phyloP scores from a whole-genome alignment of 2,888 invertebrate species.

The Harpalus rufipes region DNA sequence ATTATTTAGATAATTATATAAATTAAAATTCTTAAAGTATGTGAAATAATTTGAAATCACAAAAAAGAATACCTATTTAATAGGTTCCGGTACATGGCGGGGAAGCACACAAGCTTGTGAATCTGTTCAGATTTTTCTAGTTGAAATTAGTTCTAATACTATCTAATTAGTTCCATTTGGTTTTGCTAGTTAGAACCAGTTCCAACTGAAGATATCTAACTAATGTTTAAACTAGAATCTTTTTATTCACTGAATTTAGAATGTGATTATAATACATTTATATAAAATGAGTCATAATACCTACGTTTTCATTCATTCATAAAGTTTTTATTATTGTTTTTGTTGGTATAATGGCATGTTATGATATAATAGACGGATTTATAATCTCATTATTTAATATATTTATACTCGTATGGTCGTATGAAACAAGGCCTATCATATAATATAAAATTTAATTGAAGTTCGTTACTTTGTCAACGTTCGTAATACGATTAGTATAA shows the following conservation, averaged over 20 bases:
- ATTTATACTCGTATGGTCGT: too few species aligned
- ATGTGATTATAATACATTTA: background rate
- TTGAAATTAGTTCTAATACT: background rate
- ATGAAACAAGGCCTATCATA: background rate
- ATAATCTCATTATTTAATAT: too few species aligned
- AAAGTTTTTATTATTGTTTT: too few species aligned
- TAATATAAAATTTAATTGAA: background rate
- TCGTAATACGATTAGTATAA: background rate
- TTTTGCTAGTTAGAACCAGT: background rate
- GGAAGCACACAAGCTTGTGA: background rate
- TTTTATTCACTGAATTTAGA: background rate
- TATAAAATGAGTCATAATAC: background rate
- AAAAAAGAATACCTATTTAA: background rate
- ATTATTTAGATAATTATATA: too few species aligned
- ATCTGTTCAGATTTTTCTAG: background rate
- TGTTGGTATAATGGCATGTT: background rate
- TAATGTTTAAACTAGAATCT: background rate
- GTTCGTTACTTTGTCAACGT: background rate
- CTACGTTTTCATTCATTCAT: background rate
- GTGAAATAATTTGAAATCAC: too few species aligned
- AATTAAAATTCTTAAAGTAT: too few species aligned
- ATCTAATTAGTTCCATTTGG: background rate
- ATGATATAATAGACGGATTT: background rate
- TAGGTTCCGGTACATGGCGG: background rate
- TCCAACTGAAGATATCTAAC: background rate